Conservation (phyloP, 2,113 vertebrate species). For the Cryptotis parvus region DNA sequence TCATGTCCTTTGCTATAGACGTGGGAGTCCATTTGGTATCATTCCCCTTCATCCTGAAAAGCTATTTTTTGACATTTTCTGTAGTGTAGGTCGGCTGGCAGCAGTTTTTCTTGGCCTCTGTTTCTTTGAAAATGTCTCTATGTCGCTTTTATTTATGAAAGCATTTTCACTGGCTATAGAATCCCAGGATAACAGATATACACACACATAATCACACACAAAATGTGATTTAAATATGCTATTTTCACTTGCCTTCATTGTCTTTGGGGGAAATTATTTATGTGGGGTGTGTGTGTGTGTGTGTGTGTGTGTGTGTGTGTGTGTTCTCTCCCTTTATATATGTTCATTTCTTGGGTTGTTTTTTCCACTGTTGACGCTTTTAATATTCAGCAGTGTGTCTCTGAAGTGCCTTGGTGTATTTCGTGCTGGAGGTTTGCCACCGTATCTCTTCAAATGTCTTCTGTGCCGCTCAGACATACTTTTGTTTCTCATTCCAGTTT, state of each 20-base stretch:
- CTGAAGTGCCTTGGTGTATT: background rate
- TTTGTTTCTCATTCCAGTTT: background rate
- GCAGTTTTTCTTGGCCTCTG: background rate
- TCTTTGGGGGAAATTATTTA: constrained; percentile 47
- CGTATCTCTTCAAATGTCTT: constrained; percentile 12
- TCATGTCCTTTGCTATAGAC: constrained; percentile 1
- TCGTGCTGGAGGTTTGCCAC: background rate
- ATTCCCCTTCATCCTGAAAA: background rate
- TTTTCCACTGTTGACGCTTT: constrained; percentile 10
- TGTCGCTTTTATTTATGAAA: constrained; percentile 47
- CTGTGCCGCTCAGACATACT: background rate
- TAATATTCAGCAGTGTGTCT: background rate
- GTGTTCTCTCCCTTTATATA: background rate
- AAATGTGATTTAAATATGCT: background rate
- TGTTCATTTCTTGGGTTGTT: background rate
- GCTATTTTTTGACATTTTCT: background rate
- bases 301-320: too few relatives aligned
- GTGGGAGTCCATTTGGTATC: background rate
- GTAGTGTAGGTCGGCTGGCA: background rate
- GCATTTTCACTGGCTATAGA: background rate
- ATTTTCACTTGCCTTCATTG: background rate
- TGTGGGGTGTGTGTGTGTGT: too few relatives aligned
- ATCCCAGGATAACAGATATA: background rate
- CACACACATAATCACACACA: too few relatives aligned
- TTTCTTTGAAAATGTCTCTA: background rate